Evolutionary conservation across 2,888 invertebrate genomes (phyloP).

Genomic region (Drosophila eohydei): DNA sequence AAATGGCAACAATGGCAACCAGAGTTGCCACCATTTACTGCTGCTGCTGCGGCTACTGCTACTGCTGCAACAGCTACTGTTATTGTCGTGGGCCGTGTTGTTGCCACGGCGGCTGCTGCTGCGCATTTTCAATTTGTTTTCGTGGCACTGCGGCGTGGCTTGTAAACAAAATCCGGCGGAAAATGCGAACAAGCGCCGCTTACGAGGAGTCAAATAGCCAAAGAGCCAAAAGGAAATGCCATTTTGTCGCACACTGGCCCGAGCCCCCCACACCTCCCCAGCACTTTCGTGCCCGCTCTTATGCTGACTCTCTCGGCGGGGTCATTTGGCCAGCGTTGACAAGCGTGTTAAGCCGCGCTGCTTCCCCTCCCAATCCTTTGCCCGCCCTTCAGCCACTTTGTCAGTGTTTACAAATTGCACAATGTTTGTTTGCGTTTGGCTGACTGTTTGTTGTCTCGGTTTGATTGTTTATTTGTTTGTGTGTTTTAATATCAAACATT

Average conservation of each 20-base stretch:
- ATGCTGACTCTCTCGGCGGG: constrained; percentile 30
- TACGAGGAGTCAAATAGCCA: constrained; percentile 58
- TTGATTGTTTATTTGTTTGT: constrained; percentile 21
- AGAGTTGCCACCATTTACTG: constrained; percentile 61
- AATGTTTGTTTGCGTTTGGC: constrained; percentile 49
- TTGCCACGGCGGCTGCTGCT: constrained; percentile 23
- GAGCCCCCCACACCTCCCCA: not conserved
- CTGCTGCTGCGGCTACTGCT: constrained; percentile 6
- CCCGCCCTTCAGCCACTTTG: constrained; percentile 30
- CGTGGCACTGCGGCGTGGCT: constrained; percentile 70
- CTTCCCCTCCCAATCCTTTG: not conserved
- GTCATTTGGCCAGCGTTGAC: constrained; percentile 64
- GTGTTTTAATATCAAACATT: constrained; percentile 46
- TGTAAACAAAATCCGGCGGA: constrained; percentile 80
- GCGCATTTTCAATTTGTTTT: constrained; percentile 76
- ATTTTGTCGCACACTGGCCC: constrained; percentile 61
- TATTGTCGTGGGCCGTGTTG: constrained; percentile 26
- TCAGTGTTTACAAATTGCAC: constrained; percentile 62
- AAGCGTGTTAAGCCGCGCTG: constrained; percentile 60
- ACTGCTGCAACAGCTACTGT: constrained; percentile 27
- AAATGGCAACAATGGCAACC: constrained; percentile 53
- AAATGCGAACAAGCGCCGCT: constrained; percentile 71
- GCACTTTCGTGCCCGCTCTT: not conserved
- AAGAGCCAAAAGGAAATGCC: constrained; percentile 72
- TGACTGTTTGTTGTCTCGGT: constrained; percentile 34